phyloP scores from a whole-genome alignment of 2,797 vertebrate species.

The Falco biarmicus region DNA sequence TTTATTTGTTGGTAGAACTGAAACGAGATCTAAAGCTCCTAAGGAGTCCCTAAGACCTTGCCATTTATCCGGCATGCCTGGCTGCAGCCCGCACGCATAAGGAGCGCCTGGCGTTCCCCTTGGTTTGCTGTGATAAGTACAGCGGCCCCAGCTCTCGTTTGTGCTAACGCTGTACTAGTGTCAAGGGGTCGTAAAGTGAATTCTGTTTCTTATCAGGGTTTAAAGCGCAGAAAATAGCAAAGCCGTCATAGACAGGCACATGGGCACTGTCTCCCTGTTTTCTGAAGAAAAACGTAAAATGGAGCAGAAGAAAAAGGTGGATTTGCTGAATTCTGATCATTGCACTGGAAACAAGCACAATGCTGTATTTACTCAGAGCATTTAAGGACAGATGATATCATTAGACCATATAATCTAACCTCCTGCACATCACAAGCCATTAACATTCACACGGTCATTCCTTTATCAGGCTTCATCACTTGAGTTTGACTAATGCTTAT shows the following conservation, averaged over 20 bases:
- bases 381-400: constrained; percentile 42
- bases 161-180: neutral
- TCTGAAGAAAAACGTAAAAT: neutral
- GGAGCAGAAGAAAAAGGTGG: neutral
- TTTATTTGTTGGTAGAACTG: neutral
- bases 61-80: neutral
- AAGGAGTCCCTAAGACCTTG: neutral
- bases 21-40: neutral
- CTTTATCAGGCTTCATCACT: constrained; percentile 26
- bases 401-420: neutral
- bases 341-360: neutral
- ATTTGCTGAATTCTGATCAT: constrained; percentile 16
- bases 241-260: neutral
- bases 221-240: neutral
- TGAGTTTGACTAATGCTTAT: constrained; percentile 47
- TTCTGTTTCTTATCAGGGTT: neutral
- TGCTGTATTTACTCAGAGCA: neutral
- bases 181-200: neutral
- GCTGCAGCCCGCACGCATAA: neutral
- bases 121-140: neutral
- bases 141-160: neutral
- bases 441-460: neutral
- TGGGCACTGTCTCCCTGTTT: neutral
- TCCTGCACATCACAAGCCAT: neutral
- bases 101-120: neutral